Conservation (phyloP, 2,888 invertebrate species). For the Tortricodes alternella region DNA sequence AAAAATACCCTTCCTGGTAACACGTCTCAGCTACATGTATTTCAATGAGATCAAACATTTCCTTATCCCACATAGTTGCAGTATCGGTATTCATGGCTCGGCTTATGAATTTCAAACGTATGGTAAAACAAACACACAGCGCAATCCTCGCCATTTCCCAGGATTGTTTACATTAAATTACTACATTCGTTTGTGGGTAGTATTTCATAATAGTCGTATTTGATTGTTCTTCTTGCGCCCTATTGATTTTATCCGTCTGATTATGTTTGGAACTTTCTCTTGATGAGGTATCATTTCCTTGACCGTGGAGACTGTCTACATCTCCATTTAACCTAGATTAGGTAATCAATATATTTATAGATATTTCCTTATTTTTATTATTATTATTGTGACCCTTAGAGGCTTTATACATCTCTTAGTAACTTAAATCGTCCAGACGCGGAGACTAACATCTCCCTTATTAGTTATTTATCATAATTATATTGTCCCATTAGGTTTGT, state of each 20-base stretch:
- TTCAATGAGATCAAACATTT: slow-evolving; percentile 10
- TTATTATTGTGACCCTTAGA: too few relatives aligned
- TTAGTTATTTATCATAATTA: too few relatives aligned
- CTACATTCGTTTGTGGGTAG: slow-evolving; percentile 66
- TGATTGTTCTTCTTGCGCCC: slow-evolving; percentile 30
- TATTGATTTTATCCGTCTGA: slow-evolving; percentile 21
- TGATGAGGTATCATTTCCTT: too few relatives aligned
- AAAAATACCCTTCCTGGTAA: too few relatives aligned
- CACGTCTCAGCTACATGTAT: background rate
- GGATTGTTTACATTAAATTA: slow-evolving; percentile 76
- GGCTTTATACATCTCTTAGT: too few relatives aligned
- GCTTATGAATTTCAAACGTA: slow-evolving; percentile 22
- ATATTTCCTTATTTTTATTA: too few relatives aligned
- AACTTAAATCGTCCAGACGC: too few relatives aligned
- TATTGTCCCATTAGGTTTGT: too few relatives aligned
- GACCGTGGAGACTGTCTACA: too few relatives aligned
- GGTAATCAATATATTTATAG: too few relatives aligned
- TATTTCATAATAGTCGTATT: slow-evolving; percentile 49
- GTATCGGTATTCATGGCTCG: slow-evolving; percentile 4
- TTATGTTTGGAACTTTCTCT: slow-evolving; percentile 36
- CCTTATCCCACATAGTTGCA: slow-evolving; percentile 4
- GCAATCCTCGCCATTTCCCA: slow-evolving; percentile 66
- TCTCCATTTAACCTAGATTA: background rate
- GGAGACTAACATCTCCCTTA: too few relatives aligned
- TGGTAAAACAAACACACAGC: slow-evolving; percentile 46